These are phyloP conservation scores for Mus musculus DNA, from an alignment of 2,113 vertebrate genomes.

Conservation along the genomic window GRCm39 chr4:59173001-59173500, in stretches of 20 bases:
- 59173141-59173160: not conserved
- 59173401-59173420: conserved; percentile 30
- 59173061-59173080: not conserved
- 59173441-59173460: conserved; percentile 24
- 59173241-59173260: too few species aligned
- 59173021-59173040: not conserved
- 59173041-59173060: not conserved
- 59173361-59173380: not conserved
- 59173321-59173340: not conserved
- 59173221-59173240: too few species aligned
- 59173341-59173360: not conserved
- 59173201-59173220: too few species aligned
- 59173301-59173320: not conserved
- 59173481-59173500: conserved; percentile 32
- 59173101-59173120: not conserved
- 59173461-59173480: conserved; percentile 61
- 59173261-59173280: too few species aligned
- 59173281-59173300: not conserved
- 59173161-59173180: not conserved
- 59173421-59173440: conserved; percentile 34
- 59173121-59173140: not conserved
- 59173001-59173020: not conserved
- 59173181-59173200: not conserved
- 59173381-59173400: not conserved
- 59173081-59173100: too few species aligned